Conservation (phyloP, 2,888 invertebrate species). For the Elgonia sp. region DNA sequence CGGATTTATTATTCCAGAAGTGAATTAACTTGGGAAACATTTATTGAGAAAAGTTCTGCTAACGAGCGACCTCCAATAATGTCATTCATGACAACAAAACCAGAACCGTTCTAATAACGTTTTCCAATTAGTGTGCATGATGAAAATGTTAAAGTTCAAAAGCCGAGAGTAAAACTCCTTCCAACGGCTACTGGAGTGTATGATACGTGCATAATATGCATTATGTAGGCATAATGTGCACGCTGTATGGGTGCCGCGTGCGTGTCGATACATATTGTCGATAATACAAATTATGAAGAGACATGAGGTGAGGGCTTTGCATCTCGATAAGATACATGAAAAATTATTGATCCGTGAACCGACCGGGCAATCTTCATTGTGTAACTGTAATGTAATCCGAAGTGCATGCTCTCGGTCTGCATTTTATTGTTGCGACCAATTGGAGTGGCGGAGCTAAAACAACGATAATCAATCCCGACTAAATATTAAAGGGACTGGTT, state of each 20-base stretch:
- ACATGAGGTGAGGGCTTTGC: slow-evolving; percentile 48
- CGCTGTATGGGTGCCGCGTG: slow-evolving; percentile 34
- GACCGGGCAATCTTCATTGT: slow-evolving; percentile 55
- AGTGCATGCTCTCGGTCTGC: slow-evolving; percentile 17
- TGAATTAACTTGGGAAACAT: no score
- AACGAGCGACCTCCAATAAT: background rate
- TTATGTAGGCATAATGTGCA: slow-evolving; percentile 43
- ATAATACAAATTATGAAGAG: slow-evolving; percentile 59
- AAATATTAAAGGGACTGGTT: slow-evolving; percentile 32
- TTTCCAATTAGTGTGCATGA: slow-evolving; percentile 60
- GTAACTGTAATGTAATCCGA: slow-evolving; percentile 45
- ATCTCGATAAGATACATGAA: slow-evolving; percentile 66
- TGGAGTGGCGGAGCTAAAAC: slow-evolving; percentile 22
- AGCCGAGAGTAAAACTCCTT: slow-evolving; percentile 40
- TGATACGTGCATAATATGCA: slow-evolving; percentile 51
- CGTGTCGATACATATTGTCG: slow-evolving; percentile 50
- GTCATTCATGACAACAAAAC: slow-evolving; percentile 12
- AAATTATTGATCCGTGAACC: slow-evolving; percentile 64
- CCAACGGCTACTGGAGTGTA: slow-evolving; percentile 26
- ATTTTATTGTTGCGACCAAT: slow-evolving; percentile 46
- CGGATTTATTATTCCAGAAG: no score
- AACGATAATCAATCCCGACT: slow-evolving; percentile 38
- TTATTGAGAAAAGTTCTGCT: no score
- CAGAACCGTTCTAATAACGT: slow-evolving; percentile 26
- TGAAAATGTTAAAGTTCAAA: slow-evolving; percentile 64